phyloP scores from a whole-genome alignment of 2,113 vertebrate species.

The Rafetus swinhoei region DNA sequence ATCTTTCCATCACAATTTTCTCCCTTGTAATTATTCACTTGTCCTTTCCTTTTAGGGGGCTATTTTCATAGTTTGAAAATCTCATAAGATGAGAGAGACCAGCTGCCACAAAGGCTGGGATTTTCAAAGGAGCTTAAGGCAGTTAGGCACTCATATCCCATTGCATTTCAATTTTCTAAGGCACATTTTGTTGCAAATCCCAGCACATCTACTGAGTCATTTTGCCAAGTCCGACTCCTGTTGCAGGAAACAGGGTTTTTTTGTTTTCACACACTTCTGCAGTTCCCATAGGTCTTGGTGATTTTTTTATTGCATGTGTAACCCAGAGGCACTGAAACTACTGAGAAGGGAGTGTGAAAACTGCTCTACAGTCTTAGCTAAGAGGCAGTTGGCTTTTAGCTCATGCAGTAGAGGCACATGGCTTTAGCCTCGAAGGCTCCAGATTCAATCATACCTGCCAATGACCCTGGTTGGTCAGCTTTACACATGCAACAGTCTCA shows the following conservation, averaged over 20 bases:
- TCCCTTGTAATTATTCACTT: slow-evolving; percentile 57
- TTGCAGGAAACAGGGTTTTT: neutral
- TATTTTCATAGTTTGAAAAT: slow-evolving; percentile 41
- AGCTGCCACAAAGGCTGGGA: slow-evolving; percentile 2
- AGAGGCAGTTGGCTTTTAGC: no score
- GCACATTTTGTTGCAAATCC: neutral
- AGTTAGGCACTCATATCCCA: neutral
- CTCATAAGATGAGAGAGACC: neutral
- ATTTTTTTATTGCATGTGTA: no score
- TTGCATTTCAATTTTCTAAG: slow-evolving; percentile 64
- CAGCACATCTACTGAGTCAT: neutral
- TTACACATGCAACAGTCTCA: neutral
- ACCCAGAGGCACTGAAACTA: no score
- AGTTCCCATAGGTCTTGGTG: neutral
- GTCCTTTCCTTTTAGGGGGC: slow-evolving; percentile 40
- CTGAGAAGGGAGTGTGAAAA: no score
- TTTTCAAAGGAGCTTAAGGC: slow-evolving; percentile 19
- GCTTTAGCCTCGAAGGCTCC: no score
- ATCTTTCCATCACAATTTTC: slow-evolving; percentile 69
- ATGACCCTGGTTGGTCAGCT: no score
- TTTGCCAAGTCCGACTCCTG: slow-evolving; percentile 32
- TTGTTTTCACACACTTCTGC: neutral
- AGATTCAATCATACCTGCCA: no score
- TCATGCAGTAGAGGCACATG: no score
- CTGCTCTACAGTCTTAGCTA: no score